phyloP scores from a whole-genome alignment of 2,113 vertebrate species.

The Morphnarchus princeps region DNA sequence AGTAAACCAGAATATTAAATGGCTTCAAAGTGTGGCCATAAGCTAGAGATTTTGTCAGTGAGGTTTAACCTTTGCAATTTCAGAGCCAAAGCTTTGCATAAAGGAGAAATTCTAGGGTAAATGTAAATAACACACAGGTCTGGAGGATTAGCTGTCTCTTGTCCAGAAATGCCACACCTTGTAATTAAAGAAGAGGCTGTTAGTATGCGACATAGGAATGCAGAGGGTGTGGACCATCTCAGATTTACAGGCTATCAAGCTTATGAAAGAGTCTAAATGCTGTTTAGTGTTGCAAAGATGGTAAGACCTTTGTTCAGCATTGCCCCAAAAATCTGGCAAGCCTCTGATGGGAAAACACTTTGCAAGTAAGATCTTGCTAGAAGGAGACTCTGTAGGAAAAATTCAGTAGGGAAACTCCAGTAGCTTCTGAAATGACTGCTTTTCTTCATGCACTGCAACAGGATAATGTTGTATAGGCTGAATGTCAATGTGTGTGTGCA shows the following conservation, averaged over 20 bases:
- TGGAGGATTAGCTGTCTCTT: constrained; percentile 54
- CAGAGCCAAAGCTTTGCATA: constrained; percentile 1
- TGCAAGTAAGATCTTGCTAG: constrained; percentile 68
- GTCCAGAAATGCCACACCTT: constrained; percentile 71
- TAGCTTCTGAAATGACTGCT: neutral
- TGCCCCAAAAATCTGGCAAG: constrained; percentile 59
- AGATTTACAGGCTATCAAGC: constrained; percentile 40
- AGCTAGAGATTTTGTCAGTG: constrained; percentile 11
- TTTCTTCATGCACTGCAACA: neutral
- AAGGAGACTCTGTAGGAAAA: constrained; percentile 48
- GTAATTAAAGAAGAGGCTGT: constrained; percentile 71
- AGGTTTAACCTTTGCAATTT: neutral
- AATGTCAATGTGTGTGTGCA: neutral
- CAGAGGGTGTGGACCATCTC: constrained; percentile 51
- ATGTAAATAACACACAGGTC: constrained; percentile 39
- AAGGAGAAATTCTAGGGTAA: constrained; percentile 27
- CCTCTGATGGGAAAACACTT: constrained; percentile 47
- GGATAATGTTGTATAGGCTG: neutral
- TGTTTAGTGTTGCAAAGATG: constrained; percentile 55
- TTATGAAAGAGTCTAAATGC: constrained; percentile 58
- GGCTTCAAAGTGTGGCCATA: constrained; percentile 37
- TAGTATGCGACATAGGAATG: constrained; percentile 59
- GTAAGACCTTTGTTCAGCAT: constrained; percentile 54
- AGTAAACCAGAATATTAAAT: neutral
- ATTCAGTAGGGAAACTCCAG: constrained; percentile 23